Base-by-base conservation (phyloP, 1,140 invertebrate species). In the Apocrypta bakeri region DNA sequence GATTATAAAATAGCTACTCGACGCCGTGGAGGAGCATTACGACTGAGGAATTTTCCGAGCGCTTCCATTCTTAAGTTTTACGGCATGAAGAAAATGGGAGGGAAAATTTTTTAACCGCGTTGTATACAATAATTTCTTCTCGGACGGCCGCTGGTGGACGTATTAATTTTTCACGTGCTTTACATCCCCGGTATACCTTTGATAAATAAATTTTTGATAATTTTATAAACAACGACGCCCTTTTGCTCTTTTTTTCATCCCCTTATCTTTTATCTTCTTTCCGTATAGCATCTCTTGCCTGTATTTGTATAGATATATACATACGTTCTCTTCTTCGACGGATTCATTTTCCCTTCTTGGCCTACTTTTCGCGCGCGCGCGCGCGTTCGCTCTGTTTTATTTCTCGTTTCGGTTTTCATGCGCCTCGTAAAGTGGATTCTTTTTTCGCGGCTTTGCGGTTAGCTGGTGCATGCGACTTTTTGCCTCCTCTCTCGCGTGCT, bases 391-490 rank as follows among this genome's bases (percentile, higher is more conserved):
- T 37, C 61, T 76, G 61, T 76, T 76, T 63, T 76, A 76, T 64
- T 76, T 76, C 56, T 76, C 56, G 56, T 63, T 76, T 76, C 74
- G 48, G 74, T 76, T 76, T 76, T 76, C 74, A 76, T 76, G 63
- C 75, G 61, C 75, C 61, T 66, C 61, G 75, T 77, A 77, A 77
- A 77, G 75, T 77, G 75, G 75, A 77, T 77, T 66, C 75, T 77
- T 77, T 77, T 25, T 61, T 77, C 61, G 61, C 56, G 61, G 63
- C 61, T 77, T 77, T 77, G 75, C 75, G 75, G 75, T 66, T 37
- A 75, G 48, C 73, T 48, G 42, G 24, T 56, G n/a, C 48, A 66
- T 33, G 29, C 56, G 61, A 77, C 56, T 63, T 66, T 66, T 77
- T 66, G 33, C 63, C 64, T 14, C 31, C 17, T 61, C 25, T 73